A percentile compares a stretch with the other conserved stretches of the same genome.
Conservation (phyloP, 2,888 invertebrate species). For the Patella depressa region DNA sequence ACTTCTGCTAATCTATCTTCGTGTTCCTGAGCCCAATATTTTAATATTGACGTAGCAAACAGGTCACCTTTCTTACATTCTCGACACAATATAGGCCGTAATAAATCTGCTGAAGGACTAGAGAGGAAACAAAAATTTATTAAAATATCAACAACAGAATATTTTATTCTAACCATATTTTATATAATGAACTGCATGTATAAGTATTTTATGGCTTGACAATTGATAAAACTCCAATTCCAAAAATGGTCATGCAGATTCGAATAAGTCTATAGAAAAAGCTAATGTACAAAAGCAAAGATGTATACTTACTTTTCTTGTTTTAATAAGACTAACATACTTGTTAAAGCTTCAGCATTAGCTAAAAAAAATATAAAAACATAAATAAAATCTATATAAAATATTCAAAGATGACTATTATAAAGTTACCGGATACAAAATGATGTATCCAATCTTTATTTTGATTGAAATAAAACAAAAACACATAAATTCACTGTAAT, state of each 20-base stretch:
- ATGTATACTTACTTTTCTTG: slow-evolving; percentile 81
- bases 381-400: background rate
- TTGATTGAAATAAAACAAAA: too few relatives aligned
- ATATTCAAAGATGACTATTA: too few relatives aligned
- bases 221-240: too few relatives aligned
- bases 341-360: slow-evolving; percentile 93
- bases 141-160: too few relatives aligned
- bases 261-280: background rate
- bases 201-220: too few relatives aligned
- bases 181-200: too few relatives aligned
- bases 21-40: slow-evolving; percentile 94
- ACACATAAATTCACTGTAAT: too few relatives aligned
- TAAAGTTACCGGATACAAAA: too few relatives aligned
- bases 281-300: background rate
- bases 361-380: slow-evolving; percentile 75
- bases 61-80: slow-evolving; percentile 79
- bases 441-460: too few relatives aligned
- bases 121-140: slow-evolving; percentile 35
- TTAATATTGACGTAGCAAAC: slow-evolving; percentile 91
- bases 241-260: too few relatives aligned
- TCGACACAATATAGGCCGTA: slow-evolving; percentile 82
- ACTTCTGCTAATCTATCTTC: slow-evolving; percentile 82
- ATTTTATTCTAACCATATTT: too few relatives aligned
- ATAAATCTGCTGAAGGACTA: slow-evolving; percentile 86
- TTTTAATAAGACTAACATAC: slow-evolving; percentile 90